Evolutionary conservation across 2,113 vertebrate species (phyloP).

Genomic region (Oxyura jamaicensis): DNA sequence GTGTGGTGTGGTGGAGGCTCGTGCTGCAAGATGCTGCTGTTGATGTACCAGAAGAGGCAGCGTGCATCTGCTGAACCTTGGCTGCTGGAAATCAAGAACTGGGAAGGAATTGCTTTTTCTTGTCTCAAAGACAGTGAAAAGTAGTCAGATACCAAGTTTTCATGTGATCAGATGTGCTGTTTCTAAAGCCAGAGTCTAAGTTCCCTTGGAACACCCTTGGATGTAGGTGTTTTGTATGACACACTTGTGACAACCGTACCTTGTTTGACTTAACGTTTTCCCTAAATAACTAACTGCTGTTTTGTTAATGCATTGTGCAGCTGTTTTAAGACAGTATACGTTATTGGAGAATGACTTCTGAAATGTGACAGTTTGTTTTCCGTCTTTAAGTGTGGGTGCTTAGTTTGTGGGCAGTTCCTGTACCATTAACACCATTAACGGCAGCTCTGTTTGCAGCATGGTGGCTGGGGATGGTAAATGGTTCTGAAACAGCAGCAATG

Average conservation of each 20-base stretch:
- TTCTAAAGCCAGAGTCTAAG: neutral
- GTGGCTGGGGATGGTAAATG: slow-evolving; percentile 22
- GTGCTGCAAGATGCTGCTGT: neutral
- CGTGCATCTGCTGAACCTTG: neutral
- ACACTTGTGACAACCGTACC: rapidly evolving
- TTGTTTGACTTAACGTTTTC: rapidly evolving
- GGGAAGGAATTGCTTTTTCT: neutral
- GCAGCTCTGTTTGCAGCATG: neutral
- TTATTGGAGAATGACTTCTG: neutral
- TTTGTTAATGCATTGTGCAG: neutral
- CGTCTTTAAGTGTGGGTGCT: neutral
- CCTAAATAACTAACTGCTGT: rapidly evolving
- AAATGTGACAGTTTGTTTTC: neutral
- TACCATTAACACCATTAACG: neutral
- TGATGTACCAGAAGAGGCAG: neutral
- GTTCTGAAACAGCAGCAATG: slow-evolving; percentile 64
- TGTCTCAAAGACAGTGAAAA: neutral
- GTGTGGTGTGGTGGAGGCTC: neutral
- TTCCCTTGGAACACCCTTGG: rapidly evolving
- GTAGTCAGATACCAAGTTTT: neutral
- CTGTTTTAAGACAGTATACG: rapidly evolving
- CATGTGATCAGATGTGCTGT: rapidly evolving
- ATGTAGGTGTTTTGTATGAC: neutral
- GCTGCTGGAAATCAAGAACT: neutral
- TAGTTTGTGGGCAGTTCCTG: neutral